Conservation (phyloP, 2,888 invertebrate genomes). For the Griposia aprilina region DNA sequence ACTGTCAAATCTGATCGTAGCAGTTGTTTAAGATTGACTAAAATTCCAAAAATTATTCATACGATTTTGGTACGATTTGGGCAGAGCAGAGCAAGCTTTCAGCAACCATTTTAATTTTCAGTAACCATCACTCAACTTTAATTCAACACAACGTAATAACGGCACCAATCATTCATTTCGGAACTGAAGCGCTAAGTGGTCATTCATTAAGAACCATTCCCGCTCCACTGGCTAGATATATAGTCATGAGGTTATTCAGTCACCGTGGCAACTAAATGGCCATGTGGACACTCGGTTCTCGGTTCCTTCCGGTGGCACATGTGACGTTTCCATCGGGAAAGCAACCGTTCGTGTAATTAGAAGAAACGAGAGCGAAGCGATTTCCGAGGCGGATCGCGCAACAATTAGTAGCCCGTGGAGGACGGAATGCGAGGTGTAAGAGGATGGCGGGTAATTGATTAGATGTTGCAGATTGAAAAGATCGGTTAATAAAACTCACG, state of each 20-base stretch:
- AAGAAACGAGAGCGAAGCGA: constrained; percentile 89
- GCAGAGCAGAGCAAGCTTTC: no score
- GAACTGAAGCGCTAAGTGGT: constrained; percentile 27
- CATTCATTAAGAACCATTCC: constrained; percentile 24
- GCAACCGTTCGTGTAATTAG: constrained; percentile 85
- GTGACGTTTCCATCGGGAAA: constrained; percentile 84
- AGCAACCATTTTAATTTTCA: neutral
- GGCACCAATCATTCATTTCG: constrained; percentile 4
- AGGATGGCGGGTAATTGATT: constrained; percentile 24
- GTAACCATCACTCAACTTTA: neutral
- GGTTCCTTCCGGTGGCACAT: constrained; percentile 73
- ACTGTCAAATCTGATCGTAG: neutral
- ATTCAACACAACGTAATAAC: constrained; percentile 1
- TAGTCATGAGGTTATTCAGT: constrained; percentile 56
- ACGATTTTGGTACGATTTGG: no score
- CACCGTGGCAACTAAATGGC: constrained; percentile 54
- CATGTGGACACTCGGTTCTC: constrained; percentile 53
- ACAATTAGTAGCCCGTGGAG: constrained; percentile 81
- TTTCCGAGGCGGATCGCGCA: constrained; percentile 86
- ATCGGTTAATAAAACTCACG: neutral
- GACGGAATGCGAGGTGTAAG: constrained; percentile 39
- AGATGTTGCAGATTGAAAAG: neutral
- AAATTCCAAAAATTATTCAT: neutral
- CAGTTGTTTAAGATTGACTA: neutral
- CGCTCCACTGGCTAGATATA: constrained; percentile 27